Percentiles rank a stretch among this genome's conserved stretches.
Evolutionary conservation across 1,140 invertebrate genomes (phyloP).

Genomic region (Lepidotrigona ventralis): DNA sequence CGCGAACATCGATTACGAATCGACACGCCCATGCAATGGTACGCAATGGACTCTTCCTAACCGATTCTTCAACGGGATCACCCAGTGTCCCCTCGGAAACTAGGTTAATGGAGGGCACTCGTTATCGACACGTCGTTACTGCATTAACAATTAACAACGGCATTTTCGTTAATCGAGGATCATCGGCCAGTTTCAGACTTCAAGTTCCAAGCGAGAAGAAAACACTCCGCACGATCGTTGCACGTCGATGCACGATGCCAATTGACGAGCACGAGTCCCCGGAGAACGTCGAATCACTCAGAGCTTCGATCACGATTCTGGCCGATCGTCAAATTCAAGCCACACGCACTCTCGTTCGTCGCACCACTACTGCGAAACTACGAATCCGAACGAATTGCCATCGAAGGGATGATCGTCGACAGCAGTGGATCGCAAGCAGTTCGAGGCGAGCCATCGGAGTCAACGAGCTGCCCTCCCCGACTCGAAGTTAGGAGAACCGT

Average conservation of each 20-base stretch:
- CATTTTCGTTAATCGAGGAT: background rate
- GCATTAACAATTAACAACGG: conserved; percentile 27
- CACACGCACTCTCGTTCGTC: background rate
- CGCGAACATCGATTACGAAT: conserved; percentile 18
- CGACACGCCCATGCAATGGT: background rate
- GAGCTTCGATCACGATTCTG: background rate
- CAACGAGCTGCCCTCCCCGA: background rate
- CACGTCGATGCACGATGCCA: background rate
- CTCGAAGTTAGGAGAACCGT: conserved; percentile 10
- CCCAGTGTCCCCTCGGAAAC: conserved; percentile 17
- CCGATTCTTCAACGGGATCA: background rate
- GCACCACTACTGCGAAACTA: background rate
- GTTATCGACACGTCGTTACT: conserved; percentile 39
- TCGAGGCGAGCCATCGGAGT: conserved; percentile 24
- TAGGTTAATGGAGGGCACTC: conserved; percentile 43
- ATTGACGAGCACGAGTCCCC: too few species aligned
- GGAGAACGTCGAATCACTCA: too few species aligned
- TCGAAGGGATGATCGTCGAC: background rate
- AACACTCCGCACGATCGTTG: background rate
- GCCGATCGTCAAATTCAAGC: too few species aligned
- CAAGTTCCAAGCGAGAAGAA: background rate
- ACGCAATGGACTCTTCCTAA: background rate
- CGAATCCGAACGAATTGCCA: background rate
- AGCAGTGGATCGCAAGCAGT: background rate
- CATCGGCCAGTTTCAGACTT: background rate